These are phyloP conservation scores for Encarsia formosa DNA, from an alignment of 2,888 invertebrate species.

Conservation along the genomic window DNA sequence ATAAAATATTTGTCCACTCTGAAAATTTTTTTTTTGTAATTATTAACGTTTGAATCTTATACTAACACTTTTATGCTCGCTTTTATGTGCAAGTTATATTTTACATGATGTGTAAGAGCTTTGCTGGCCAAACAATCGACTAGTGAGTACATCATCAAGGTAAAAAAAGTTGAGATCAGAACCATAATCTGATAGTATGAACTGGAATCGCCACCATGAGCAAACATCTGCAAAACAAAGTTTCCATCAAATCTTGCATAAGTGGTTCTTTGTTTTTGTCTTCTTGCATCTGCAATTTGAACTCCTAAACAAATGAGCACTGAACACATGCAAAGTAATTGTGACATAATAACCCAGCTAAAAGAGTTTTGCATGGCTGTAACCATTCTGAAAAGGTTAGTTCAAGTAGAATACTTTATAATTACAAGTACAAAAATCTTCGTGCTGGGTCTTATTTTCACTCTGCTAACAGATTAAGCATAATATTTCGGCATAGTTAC, in stretches of 20 bases:
- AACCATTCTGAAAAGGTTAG: background rate
- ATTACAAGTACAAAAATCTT: too few relatives aligned
- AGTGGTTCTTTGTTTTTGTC: too few relatives aligned
- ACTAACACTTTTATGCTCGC: background rate
- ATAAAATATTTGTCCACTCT: conserved; percentile 12
- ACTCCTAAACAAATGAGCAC: background rate
- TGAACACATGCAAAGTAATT: conserved; percentile 1
- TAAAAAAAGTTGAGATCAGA: conserved; percentile 4
- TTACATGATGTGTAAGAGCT: conserved; percentile 6
- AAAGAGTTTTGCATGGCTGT: background rate
- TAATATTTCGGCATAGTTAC: too few relatives aligned
- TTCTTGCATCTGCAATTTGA: background rate
- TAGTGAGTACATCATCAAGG: conserved; percentile 7
- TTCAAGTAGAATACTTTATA: too few relatives aligned
- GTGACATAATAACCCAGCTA: background rate
- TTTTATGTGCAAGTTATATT: conserved; percentile 1
- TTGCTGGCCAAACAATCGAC: conserved; percentile 15
- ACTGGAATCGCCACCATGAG: background rate
- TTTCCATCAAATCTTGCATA: background rate
- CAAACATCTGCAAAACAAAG: conserved; percentile 1
- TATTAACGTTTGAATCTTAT: too few relatives aligned
- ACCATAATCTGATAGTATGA: background rate
- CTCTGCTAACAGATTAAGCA: too few relatives aligned
- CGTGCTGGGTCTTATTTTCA: too few relatives aligned
- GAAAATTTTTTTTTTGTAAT: background rate